Evolutionary conservation across 2,113 vertebrate species (phyloP), one percentile per base, ranked within the genome.

Genomic region (Apus apus): DNA sequence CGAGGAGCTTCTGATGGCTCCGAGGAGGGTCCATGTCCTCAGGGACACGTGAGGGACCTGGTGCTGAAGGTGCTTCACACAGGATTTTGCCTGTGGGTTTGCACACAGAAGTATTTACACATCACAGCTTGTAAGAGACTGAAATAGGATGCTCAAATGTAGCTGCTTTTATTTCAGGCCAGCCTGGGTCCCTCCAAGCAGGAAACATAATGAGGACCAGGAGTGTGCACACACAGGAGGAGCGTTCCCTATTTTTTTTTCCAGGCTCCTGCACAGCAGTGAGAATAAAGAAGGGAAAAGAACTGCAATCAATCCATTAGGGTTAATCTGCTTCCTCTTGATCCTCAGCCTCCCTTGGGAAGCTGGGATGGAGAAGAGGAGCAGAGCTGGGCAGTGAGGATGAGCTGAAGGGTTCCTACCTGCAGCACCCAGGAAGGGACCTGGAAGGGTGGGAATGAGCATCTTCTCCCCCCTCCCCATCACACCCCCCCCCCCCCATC

Each of bases 261-360:
- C 21, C 75, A 66, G 76, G 84, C 80, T 93, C 67, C 80, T 84
- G 60, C n/a, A 36, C 5, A 1, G n/a, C 17, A 5, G 50, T 29
- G 72, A 76, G 70, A 75, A 96, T 74, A 91, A 87, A 85, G 93
- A 77, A 80, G 91, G 91, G 86, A 27, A 74, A 89, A 92, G 85
- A 81, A 96, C 79, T 93, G 86, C 86, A 87, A 94, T 84, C 61
- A 72, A 90, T 43, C 87, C 94, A 89, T 95, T 95, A 94, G 70
- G 73, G 79, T 87, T 93, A 87, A 96, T 90, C 94, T 87, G 90
- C 74, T 96, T 93, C 78, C 85, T 89, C 93, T 93, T 94, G 94
- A 96, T 89, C 74, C 78, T 68, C 60, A 7, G 13, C 51, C 67
- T 96, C 90, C 92, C 94, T 40, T 61, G 86, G 80, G 90, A 5